Conservation (phyloP, 2,113 vertebrate genomes). For the Daubentonia madagascariensis region DNA sequence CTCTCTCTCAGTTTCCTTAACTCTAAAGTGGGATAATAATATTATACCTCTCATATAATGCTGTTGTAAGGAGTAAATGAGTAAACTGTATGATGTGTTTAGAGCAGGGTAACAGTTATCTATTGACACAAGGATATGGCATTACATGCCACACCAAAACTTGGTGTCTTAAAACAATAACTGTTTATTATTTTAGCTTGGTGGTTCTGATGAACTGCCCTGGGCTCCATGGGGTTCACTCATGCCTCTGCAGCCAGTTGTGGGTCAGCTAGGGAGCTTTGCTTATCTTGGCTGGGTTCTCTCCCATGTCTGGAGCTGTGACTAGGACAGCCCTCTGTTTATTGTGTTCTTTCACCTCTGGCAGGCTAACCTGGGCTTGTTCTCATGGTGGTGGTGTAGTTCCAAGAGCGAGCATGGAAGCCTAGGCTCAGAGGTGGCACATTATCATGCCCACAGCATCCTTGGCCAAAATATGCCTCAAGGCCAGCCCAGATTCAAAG, state of each 20-base stretch:
- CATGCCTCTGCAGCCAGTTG: too few species aligned
- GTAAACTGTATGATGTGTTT: neutral
- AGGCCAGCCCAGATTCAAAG: neutral
- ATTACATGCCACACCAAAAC: neutral
- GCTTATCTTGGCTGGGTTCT: neutral
- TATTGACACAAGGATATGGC: neutral
- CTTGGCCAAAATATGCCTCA: neutral
- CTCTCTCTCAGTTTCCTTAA: neutral
- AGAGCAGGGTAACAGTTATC: neutral
- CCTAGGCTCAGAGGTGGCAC: neutral
- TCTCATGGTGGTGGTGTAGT: neutral
- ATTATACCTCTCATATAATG: neutral
- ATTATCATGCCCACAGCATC: accelerated
- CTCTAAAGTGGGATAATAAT: neutral
- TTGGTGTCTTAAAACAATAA: neutral
- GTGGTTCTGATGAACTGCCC: neutral
- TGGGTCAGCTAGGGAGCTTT: neutral
- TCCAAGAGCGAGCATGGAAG: neutral
- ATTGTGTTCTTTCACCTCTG: neutral
- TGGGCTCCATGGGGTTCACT: neutral
- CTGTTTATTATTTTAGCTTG: neutral
- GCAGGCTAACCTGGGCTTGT: neutral
- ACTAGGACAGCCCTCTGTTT: neutral
- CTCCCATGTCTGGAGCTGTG: neutral
- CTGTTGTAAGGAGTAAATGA: neutral